Base-by-base conservation (phyloP, 2,113 vertebrate genomes). In the Serilophus lunatus region DNA sequence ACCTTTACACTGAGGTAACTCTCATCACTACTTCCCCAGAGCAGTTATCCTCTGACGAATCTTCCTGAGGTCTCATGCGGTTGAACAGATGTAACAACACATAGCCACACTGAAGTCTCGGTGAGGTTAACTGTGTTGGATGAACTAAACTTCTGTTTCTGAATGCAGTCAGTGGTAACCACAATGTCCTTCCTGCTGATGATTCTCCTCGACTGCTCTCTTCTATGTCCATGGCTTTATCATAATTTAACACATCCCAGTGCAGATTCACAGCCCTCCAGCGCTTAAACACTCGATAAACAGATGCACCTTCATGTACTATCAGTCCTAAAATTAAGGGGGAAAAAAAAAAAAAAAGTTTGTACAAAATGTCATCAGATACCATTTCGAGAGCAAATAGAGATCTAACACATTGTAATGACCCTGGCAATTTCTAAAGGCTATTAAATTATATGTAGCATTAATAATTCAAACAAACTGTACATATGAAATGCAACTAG, bases 241-340 rank as follows among this genome's bases (percentile, higher is more conserved):
- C 97, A 1, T 99, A 99, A 97, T 99, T 99, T 96, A 98, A 96
- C 50, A 99, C 99, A 78, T 99, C 98, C 99, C 99, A 99, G 97
- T 99, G 98, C 38, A 99, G 98, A 95, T 99, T 99, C 25, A 99
- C 98, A 15, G 99, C 99, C 49, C 99, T 98, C 99, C 99, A 99
- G 72, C 99, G 99, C 94, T 99, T 98, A 86, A 99, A 99, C 38
- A 99, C 99, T 89, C 98, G 98, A 97, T 99, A 99, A 91, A 99
- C 99, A n/a, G 99, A 99, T n/a, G 99, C 98, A 92, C 99, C 99
- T 98, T 99, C 99, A 2, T 99, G 99, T 88, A 99, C 97, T 79
- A 99, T 99, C 91, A 99, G 86, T 47, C 99, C 98, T 98, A 74
- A 92, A 97, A 96, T 95, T 18, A 77, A 82, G 40, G 42, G 76